Conservation (phyloP, 1,140 invertebrate genomes). For the Lysiphlebus fabarum region DNA sequence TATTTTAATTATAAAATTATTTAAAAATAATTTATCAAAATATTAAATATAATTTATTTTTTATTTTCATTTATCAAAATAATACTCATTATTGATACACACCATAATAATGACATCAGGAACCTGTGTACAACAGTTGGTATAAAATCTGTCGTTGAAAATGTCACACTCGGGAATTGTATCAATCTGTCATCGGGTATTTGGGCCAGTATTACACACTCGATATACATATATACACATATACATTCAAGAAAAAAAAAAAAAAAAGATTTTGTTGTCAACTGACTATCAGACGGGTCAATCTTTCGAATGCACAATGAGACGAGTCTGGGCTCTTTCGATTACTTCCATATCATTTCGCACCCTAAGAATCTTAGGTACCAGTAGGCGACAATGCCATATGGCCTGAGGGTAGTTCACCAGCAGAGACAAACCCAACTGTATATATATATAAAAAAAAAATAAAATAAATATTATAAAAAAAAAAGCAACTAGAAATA, state of each 20-base stretch:
- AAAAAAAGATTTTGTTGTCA: no score
- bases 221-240: no score
- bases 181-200: constrained; percentile 53
- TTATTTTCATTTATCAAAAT: constrained; percentile 24
- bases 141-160: constrained; percentile 51
- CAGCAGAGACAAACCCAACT: background rate
- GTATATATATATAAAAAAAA: background rate
- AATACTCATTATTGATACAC: constrained; percentile 21
- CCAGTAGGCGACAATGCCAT: constrained; percentile 37
- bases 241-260: no score
- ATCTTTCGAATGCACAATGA: constrained; percentile 48
- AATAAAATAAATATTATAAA: background rate
- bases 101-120: constrained; percentile 35
- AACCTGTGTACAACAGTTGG: constrained; percentile 46
- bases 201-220: no score
- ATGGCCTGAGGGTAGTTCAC: constrained; percentile 37
- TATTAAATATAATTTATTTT: no score
- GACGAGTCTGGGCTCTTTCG: constrained; percentile 38
- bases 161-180: constrained; percentile 48
- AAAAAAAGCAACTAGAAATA: constrained; percentile 15
- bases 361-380: constrained; percentile 44
- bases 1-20: no score
- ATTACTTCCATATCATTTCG: constrained; percentile 58
- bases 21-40: no score
- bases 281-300: constrained; percentile 46